Percentiles rank a stretch among this genome's conserved stretches.
Conservation (phyloP, 2,888 invertebrate species). For the Gerris lacustris region DNA sequence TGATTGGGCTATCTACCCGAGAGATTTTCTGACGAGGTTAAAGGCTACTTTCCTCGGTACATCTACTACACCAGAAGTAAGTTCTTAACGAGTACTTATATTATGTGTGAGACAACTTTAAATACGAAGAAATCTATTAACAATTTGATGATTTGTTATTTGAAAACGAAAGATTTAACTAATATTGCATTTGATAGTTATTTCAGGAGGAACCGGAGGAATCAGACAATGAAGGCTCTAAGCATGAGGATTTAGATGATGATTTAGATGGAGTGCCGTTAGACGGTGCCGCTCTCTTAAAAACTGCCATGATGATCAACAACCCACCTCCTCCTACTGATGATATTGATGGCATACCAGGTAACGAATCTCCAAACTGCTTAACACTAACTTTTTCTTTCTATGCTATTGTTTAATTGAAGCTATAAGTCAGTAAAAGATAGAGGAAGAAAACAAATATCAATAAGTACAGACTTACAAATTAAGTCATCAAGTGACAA, state of each 20-base stretch:
- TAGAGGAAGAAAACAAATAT: too few species aligned
- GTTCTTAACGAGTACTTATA: neutral
- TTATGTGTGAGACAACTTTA: too few species aligned
- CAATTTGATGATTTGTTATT: too few species aligned
- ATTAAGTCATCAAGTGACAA: too few species aligned
- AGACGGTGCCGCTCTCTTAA: constrained; percentile 68
- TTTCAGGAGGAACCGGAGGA: constrained; percentile 21
- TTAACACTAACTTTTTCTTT: too few species aligned
- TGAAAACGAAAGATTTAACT: too few species aligned
- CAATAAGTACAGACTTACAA: too few species aligned
- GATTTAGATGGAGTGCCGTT: constrained; percentile 53
- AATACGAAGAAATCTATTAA: too few species aligned
- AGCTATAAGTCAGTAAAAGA: too few species aligned
- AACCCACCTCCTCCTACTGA: constrained; percentile 38
- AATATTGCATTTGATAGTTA: too few species aligned
- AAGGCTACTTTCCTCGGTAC: constrained; percentile 82
- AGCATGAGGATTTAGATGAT: constrained; percentile 38
- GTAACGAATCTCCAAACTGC: constrained; percentile 36
- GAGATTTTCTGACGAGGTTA: constrained; percentile 73
- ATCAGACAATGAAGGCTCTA: constrained; percentile 13
- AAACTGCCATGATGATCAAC: constrained; percentile 43
- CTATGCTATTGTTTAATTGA: too few species aligned
- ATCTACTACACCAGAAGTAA: constrained; percentile 6
- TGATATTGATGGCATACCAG: constrained; percentile 58
- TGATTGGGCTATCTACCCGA: constrained; percentile 92